phyloP scores from a whole-genome alignment of 1,140 invertebrate genomes.

The Drosophila kepulauana region DNA sequence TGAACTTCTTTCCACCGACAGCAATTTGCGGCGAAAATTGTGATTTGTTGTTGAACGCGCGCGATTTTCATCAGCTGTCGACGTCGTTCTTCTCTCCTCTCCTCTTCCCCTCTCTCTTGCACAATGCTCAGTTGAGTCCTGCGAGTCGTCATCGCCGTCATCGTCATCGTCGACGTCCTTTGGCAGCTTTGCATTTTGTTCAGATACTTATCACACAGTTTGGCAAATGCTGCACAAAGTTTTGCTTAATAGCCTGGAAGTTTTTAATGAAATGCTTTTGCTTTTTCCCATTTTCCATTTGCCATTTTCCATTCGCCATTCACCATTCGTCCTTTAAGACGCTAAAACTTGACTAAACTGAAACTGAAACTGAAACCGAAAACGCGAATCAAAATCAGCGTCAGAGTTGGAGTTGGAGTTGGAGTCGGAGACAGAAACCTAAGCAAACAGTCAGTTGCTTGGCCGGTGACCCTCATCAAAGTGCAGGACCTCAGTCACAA shows the following conservation, averaged over 20 bases:
- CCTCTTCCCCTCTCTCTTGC: too few relatives aligned
- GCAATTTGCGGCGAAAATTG: constrained; percentile 83
- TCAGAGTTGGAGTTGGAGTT: too few relatives aligned
- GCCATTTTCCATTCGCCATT: constrained; percentile 24
- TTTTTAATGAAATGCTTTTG: constrained; percentile 83
- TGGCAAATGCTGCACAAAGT: constrained; percentile 82
- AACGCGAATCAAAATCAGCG: constrained; percentile 4
- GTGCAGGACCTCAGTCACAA: constrained; percentile 10
- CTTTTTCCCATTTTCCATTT: constrained; percentile 38
- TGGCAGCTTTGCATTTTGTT: constrained; percentile 82
- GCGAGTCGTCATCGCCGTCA: constrained; percentile 32
- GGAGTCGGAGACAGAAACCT: background rate
- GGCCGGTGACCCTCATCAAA: constrained; percentile 34
- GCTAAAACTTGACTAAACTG: constrained; percentile 10
- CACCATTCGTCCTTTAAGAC: constrained; percentile 55
- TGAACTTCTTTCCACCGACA: constrained; percentile 75
- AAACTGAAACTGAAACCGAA: constrained; percentile 14
- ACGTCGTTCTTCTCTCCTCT: constrained; percentile 23
- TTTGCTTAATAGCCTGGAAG: constrained; percentile 84
- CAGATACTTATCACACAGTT: constrained; percentile 84
- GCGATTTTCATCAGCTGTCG: constrained; percentile 81
- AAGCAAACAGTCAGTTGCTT: constrained; percentile 7
- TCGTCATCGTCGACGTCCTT: constrained; percentile 55
- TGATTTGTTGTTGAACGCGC: constrained; percentile 73
- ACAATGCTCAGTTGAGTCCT: constrained; percentile 20